These are phyloP conservation scores for Pachypanchax playfairii DNA, from an alignment of 2,113 vertebrate species.

Conservation along the genomic window DNA sequence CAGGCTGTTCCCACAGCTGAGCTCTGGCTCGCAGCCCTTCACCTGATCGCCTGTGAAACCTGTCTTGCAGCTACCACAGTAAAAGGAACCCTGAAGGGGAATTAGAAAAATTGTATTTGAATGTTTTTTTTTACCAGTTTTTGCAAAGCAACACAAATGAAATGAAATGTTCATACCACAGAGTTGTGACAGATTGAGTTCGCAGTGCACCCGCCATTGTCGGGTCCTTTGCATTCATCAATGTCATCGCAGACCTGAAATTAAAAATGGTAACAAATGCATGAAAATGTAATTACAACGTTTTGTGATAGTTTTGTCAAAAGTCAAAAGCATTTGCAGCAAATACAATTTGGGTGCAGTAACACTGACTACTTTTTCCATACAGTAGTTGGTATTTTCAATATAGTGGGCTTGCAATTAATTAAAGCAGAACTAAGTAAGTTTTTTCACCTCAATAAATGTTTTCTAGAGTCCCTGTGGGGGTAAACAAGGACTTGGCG, in stretches of 20 bases:
- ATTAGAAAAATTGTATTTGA: conserved; percentile 1
- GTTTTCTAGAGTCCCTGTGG: too few species aligned
- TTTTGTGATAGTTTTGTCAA: conserved; percentile 6
- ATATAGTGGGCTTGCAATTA: background rate
- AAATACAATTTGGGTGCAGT: background rate
- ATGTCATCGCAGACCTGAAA: conserved; percentile 84
- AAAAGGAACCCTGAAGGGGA: conserved; percentile 88
- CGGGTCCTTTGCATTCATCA: conserved; percentile 88
- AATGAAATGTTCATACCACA: conserved; percentile 80
- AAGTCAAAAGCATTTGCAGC: background rate
- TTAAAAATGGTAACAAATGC: background rate
- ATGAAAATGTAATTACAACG: background rate
- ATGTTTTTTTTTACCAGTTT: background rate
- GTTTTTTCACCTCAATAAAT: too few species aligned
- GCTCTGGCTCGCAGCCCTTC: conserved; percentile 87
- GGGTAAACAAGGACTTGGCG: too few species aligned
- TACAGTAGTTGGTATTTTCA: conserved; percentile 1
- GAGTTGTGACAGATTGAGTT: conserved; percentile 96
- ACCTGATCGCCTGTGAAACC: conserved; percentile 91
- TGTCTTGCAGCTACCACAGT: conserved; percentile 88
- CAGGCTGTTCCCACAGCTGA: conserved; percentile 86
- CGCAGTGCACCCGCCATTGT: conserved; percentile 87
- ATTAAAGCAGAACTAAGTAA: too few species aligned
- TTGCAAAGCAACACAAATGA: background rate
- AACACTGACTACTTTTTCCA: background rate